These are phyloP conservation scores for Phaetusa simplex DNA, from an alignment of 2,113 vertebrate species.

Conservation along the genomic window DNA sequence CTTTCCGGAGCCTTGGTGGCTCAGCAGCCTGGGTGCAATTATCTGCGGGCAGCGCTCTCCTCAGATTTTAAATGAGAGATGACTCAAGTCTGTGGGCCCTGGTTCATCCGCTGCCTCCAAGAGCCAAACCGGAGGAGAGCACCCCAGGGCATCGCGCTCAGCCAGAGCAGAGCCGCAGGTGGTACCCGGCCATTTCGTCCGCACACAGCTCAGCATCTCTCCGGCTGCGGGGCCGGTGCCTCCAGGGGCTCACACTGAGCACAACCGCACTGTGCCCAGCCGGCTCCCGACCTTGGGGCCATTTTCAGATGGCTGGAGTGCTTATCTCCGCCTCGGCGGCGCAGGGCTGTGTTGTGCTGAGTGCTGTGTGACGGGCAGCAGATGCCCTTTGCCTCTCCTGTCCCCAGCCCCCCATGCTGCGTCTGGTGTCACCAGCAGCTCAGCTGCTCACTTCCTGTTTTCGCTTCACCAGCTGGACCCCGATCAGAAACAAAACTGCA, in stretches of 20 bases:
- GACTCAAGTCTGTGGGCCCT: neutral
- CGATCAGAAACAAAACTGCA: neutral
- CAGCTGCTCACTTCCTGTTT: neutral
- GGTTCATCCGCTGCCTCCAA: neutral
- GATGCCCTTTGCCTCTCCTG: neutral
- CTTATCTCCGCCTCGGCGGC: neutral
- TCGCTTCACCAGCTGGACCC: neutral
- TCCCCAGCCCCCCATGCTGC: neutral
- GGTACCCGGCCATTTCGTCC: rapidly evolving
- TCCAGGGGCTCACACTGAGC: rapidly evolving
- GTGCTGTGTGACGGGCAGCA: neutral
- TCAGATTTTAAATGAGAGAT: neutral
- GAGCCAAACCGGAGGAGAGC: neutral
- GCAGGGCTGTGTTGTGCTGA: rapidly evolving
- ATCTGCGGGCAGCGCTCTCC: neutral
- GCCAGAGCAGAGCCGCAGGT: rapidly evolving
- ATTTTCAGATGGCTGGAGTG: neutral
- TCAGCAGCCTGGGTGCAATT: rapidly evolving
- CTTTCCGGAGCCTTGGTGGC: neutral
- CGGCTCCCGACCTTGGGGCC: neutral
- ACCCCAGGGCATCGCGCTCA: rapidly evolving
- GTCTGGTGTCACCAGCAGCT: neutral
- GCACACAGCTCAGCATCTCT: rapidly evolving
- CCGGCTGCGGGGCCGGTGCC: rapidly evolving
- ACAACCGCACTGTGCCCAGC: neutral